Evolutionary conservation across 2,797 vertebrate genomes (phyloP).

Genomic region (Alcedo quadribrachys): DNA sequence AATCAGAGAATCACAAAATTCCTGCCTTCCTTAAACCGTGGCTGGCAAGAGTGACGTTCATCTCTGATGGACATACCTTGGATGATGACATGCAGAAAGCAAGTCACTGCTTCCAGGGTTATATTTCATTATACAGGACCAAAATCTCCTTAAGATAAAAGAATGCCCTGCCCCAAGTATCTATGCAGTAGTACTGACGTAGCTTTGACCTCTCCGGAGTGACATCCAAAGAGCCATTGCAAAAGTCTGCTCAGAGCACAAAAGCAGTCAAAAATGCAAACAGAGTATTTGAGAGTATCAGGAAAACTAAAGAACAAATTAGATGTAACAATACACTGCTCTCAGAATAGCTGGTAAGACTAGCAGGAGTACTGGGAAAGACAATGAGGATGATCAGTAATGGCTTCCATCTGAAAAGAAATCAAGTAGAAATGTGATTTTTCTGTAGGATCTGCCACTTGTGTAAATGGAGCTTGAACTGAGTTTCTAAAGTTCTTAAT

Average conservation of each 20-base stretch:
- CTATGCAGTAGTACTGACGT: background rate
- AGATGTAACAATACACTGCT: background rate
- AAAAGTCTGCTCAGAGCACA: background rate
- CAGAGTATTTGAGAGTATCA: background rate
- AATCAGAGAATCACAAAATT: background rate
- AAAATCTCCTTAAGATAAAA: background rate
- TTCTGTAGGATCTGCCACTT: background rate
- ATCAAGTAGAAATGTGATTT: background rate
- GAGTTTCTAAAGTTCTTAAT: background rate
- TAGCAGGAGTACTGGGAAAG: background rate
- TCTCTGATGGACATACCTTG: background rate
- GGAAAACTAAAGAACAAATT: background rate
- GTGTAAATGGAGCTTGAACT: background rate
- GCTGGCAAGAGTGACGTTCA: background rate
- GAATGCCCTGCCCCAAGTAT: background rate
- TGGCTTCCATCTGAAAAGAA: slow-evolving; percentile 6
- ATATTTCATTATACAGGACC: background rate
- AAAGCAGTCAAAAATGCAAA: background rate
- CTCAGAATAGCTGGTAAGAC: background rate
- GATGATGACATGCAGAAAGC: background rate
- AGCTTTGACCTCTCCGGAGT: background rate
- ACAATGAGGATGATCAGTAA: background rate
- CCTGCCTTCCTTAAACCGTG: background rate
- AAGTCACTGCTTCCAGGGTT: background rate
- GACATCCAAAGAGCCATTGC: background rate